These are phyloP conservation scores for Eudemis profundana DNA, from an alignment of 2,888 invertebrate species.

Conservation along the genomic window DNA sequence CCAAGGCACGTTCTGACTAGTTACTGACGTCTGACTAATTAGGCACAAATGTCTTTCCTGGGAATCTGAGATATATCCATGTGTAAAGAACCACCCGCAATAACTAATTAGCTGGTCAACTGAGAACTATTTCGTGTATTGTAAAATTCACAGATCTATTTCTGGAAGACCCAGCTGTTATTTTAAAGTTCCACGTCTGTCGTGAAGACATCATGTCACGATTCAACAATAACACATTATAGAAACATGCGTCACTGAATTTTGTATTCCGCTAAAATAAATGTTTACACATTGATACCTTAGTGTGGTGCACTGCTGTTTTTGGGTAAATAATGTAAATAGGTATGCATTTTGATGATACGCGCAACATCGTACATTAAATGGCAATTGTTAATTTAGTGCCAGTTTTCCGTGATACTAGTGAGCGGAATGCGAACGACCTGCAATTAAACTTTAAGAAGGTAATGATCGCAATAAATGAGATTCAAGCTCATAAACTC, in stretches of 20 bases:
- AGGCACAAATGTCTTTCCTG: constrained; percentile 5
- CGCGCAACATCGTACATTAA: too few relatives aligned
- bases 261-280: constrained; percentile 31
- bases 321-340: background rate
- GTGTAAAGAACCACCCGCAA: constrained; percentile 2
- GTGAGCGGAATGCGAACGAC: background rate
- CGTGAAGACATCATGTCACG: constrained; percentile 31
- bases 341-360: background rate
- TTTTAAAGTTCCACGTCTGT: constrained; percentile 29
- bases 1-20: background rate
- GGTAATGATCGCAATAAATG: background rate
- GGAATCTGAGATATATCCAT: background rate
- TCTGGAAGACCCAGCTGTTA: constrained; percentile 34
- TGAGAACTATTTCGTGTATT: constrained; percentile 14
- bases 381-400: too few relatives aligned
- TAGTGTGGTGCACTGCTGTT: background rate
- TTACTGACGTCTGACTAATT: constrained; percentile 2
- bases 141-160: constrained; percentile 25
- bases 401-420: constrained; percentile 5
- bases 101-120: constrained; percentile 33
- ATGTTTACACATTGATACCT: background rate
- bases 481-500: constrained; percentile 7
- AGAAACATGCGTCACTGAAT: constrained; percentile 61
- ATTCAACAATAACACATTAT: constrained; percentile 49
- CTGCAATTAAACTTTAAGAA: background rate